These are phyloP conservation scores for Sturmia bella DNA, from an alignment of 2,888 invertebrate genomes.

Conservation along the genomic window DNA sequence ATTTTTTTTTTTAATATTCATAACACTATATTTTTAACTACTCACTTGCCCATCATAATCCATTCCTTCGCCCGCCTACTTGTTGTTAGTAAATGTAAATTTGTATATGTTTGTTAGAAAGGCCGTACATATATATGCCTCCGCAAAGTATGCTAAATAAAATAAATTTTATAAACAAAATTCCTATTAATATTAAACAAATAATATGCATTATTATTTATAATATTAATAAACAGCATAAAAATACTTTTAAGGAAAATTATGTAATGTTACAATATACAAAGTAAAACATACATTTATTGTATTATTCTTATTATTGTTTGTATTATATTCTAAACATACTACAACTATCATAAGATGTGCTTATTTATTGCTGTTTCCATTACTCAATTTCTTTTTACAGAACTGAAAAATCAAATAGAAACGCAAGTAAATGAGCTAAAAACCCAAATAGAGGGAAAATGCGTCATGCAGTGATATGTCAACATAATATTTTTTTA, in stretches of 20 bases:
- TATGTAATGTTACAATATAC: slow-evolving; percentile 50
- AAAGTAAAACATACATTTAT: slow-evolving; percentile 41
- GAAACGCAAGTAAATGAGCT: slow-evolving; percentile 98
- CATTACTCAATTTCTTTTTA: slow-evolving; percentile 83
- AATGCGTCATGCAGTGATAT: slow-evolving; percentile 96
- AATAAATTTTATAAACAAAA: slow-evolving; percentile 54
- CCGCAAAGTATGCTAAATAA: slow-evolving; percentile 65
- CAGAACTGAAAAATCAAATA: slow-evolving; percentile 98
- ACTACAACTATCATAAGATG: slow-evolving; percentile 80
- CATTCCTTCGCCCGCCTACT: slow-evolving; percentile 21
- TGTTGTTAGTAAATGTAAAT: slow-evolving; percentile 62
- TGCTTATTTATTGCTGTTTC: slow-evolving; percentile 82
- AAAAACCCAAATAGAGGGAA: slow-evolving; percentile 97
- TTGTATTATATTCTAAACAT: slow-evolving; percentile 64
- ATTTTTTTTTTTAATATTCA: background rate
- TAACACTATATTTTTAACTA: background rate
- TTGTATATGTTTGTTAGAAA: slow-evolving; percentile 57
- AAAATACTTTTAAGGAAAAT: slow-evolving; percentile 6
- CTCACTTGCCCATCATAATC: background rate
- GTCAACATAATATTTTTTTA: slow-evolving; percentile 80
- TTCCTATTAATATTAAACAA: slow-evolving; percentile 63
- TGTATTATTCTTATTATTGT: slow-evolving; percentile 64
- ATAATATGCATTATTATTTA: slow-evolving; percentile 63
- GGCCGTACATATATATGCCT: slow-evolving; percentile 1
- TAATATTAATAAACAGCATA: slow-evolving; percentile 60